Percentiles rank a stretch among this genome's conserved stretches.
Evolutionary conservation across 2,888 invertebrate species (phyloP).

Genomic region (Hydropsyche betteni): DNA sequence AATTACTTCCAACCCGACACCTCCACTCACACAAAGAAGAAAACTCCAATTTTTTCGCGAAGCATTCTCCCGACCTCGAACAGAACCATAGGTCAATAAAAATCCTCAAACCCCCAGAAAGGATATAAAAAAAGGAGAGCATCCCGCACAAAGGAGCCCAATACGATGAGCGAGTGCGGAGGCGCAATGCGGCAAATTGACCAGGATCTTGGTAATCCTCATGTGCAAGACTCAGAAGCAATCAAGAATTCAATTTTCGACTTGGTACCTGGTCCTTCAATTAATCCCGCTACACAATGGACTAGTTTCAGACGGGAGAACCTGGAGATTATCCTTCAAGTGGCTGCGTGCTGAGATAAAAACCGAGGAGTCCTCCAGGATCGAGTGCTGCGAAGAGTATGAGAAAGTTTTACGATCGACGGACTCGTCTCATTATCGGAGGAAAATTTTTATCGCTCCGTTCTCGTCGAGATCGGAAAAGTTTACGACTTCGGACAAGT

Average conservation of each 20-base stretch:
- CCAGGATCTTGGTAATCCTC: slow-evolving; percentile 26
- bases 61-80: too few relatives aligned
- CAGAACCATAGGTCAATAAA: too few relatives aligned
- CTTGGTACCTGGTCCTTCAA: slow-evolving; percentile 38
- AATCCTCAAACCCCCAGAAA: too few relatives aligned
- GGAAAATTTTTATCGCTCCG: slow-evolving; percentile 29
- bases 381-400: neutral
- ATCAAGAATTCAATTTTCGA: slow-evolving; percentile 51
- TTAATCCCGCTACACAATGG: slow-evolving; percentile 49
- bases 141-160: too few relatives aligned
- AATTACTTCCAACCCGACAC: too few relatives aligned
- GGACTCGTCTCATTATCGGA: slow-evolving; percentile 33
- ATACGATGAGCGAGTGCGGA: too few relatives aligned
- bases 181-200: slow-evolving; percentile 29
- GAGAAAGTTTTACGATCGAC: slow-evolving; percentile 30
- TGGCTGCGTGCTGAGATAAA: neutral
- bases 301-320: slow-evolving; percentile 40
- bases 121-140: too few relatives aligned
- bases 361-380: neutral
- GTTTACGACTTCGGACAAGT: slow-evolving; percentile 4
- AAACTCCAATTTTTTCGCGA: too few relatives aligned
- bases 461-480: slow-evolving; percentile 16
- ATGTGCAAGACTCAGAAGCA: slow-evolving; percentile 44
- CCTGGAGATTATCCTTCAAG: slow-evolving; percentile 45
- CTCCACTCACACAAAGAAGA: too few relatives aligned